Evolutionary conservation across 2,797 vertebrate genomes (phyloP).

Genomic region (Hemitrygon akajei): DNA sequence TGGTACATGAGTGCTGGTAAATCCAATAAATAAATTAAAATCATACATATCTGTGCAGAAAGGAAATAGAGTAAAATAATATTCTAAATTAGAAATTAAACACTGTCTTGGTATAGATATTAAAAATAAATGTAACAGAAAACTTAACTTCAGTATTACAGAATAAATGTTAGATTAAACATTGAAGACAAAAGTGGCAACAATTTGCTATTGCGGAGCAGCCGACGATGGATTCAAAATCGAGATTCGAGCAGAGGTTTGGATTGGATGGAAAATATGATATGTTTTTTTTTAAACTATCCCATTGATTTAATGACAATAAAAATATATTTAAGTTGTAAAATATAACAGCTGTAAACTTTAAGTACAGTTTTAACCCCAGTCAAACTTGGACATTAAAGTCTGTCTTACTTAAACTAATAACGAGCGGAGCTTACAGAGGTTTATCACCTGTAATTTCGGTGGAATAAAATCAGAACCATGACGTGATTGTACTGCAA

Average conservation of each 20-base stretch:
- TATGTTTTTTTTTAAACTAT: background rate
- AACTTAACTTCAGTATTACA: background rate
- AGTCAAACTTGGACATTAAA: background rate
- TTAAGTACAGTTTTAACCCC: background rate
- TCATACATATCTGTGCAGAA: background rate
- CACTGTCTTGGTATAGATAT: background rate
- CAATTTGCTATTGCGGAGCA: background rate
- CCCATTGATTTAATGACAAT: background rate
- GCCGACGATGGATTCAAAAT: background rate
- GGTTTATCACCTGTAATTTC: background rate
- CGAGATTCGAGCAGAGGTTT: background rate
- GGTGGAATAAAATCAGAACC: background rate
- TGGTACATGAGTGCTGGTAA: background rate
- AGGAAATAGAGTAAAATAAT: background rate
- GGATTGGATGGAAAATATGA: background rate
- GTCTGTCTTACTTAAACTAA: background rate
- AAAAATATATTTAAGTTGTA: background rate
- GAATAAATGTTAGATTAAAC: background rate
- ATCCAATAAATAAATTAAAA: background rate
- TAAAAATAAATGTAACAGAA: background rate
- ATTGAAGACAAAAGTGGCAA: background rate
- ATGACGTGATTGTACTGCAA: background rate
- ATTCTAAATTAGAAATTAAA: background rate
- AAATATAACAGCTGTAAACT: background rate
- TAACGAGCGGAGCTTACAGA: background rate